These are phyloP conservation scores for Paracyclopina nana DNA, from an alignment of 1,140 invertebrate genomes.

Conservation along the genomic window DNA sequence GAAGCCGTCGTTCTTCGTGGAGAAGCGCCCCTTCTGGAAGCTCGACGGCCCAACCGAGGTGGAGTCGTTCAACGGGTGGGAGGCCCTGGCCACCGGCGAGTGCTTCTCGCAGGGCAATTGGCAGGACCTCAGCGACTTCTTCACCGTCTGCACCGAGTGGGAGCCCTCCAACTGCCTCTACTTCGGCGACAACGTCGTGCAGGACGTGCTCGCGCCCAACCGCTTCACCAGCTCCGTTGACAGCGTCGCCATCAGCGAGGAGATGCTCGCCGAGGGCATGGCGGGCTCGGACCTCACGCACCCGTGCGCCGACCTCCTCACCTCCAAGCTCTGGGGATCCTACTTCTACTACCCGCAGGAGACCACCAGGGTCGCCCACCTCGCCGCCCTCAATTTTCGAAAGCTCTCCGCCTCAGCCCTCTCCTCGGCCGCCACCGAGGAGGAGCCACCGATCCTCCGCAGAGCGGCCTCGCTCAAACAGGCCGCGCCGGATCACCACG, in stretches of 20 bases:
- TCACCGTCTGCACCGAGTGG: conserved; percentile 13
- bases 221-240: conserved; percentile 14
- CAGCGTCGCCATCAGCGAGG: conserved; percentile 7
- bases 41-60: conserved; percentile 21
- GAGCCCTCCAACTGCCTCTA: conserved; percentile 12
- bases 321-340: conserved; percentile 8
- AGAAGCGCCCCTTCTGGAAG: conserved; percentile 23
- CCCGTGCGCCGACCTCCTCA: neutral
- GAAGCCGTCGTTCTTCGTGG: conserved; percentile 28
- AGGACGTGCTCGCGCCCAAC: conserved; percentile 12
- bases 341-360: conserved; percentile 15
- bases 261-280: conserved; percentile 14
- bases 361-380: neutral
- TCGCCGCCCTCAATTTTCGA: neutral
- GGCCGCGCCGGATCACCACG: neutral
- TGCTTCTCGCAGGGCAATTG: conserved; percentile 25
- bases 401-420: neutral
- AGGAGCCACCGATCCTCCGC: conserved; percentile 6
- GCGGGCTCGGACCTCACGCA: neutral
- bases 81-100: conserved; percentile 19
- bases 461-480: conserved; percentile 6
- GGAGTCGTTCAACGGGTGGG: conserved; percentile 17
- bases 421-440: neutral
- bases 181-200: conserved; percentile 15
- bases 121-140: conserved; percentile 14